phyloP scores from a whole-genome alignment of 2,888 invertebrate species.

The Temnothorax rugatulus region DNA sequence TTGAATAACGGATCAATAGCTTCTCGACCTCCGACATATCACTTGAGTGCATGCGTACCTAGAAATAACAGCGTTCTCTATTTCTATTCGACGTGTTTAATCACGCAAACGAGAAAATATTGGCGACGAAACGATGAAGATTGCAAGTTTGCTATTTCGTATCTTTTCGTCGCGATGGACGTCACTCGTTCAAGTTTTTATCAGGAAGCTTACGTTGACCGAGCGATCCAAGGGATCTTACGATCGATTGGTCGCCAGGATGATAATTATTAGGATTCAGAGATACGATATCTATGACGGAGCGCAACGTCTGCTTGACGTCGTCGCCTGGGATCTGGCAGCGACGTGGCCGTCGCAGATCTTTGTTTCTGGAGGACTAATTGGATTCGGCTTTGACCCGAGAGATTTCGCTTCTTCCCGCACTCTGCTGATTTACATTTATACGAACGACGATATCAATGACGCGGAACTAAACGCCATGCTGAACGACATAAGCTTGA shows the following conservation, averaged over 20 bases:
- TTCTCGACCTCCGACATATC: neutral
- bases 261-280: conserved; percentile 13
- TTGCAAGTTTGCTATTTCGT: neutral
- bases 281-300: neutral
- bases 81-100: neutral
- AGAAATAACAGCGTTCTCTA: neutral
- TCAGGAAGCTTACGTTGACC: neutral
- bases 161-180: neutral
- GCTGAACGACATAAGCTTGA: neutral
- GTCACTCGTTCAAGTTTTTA: neutral
- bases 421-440: conserved; percentile 37
- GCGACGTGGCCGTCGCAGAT: conserved; percentile 11
- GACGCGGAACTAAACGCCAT: neutral
- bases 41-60: neutral
- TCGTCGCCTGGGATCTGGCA: neutral
- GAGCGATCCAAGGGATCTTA: neutral
- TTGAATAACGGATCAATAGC: conserved; percentile 9
- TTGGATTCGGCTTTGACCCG: too few relatives aligned
- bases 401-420: neutral
- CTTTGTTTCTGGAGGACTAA: neutral
- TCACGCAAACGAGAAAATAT: neutral
- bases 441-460: neutral
- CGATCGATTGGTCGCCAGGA: neutral
- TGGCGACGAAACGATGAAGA: neutral
- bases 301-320: neutral